Evolutionary conservation across 2,113 vertebrate species (phyloP).

Genomic region (Rhinoptilus africanus): DNA sequence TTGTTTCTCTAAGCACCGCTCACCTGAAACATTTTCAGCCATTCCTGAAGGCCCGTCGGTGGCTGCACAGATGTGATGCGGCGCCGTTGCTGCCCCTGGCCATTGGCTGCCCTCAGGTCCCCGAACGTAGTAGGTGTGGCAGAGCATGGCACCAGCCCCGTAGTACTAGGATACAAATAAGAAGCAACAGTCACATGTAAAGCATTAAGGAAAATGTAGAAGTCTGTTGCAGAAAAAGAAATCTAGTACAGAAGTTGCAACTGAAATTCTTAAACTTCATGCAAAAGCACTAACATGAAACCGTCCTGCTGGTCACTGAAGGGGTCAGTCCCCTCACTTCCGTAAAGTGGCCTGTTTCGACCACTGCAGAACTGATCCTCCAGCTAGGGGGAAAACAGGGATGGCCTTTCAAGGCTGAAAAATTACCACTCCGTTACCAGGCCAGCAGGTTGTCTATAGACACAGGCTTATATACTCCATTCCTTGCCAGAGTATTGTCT

Average conservation of each 20-base stretch:
- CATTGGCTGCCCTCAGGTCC: conserved; percentile 93
- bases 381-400: background rate
- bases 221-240: background rate
- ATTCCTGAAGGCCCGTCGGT: conserved; percentile 95
- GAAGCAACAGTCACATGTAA: background rate
- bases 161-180: conserved; percentile 78
- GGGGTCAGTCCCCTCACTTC: background rate
- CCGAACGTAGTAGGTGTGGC: conserved; percentile 97
- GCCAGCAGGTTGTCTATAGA: background rate
- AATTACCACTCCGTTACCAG: background rate
- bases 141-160: conserved; percentile 95
- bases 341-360: background rate
- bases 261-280: background rate
- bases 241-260: background rate
- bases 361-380: background rate
- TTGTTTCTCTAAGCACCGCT: background rate
- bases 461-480: background rate
- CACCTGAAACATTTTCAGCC: conserved; percentile 99
- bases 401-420: background rate
- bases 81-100: conserved; percentile 94
- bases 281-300: background rate
- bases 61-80: conserved; percentile 96
- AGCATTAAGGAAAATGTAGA: background rate
- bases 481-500: background rate
- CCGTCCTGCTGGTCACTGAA: background rate